Conservation (phyloP, 2,888 invertebrate species). For the Pasiphila rectangulata region DNA sequence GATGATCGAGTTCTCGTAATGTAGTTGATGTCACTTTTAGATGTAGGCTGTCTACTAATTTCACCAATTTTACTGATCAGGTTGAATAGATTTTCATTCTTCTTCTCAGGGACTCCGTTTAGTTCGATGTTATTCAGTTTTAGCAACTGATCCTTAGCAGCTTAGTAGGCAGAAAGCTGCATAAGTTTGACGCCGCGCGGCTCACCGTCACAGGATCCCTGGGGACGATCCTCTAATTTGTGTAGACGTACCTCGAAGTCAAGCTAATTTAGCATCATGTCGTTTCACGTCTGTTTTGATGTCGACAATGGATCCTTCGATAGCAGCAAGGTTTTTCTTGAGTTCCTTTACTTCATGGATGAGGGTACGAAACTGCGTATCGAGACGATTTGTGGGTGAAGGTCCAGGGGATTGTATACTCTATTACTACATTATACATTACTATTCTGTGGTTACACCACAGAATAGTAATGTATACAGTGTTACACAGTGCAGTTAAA, state of each 20-base stretch:
- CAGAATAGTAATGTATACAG: no score
- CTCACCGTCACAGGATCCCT: background rate
- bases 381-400: no score
- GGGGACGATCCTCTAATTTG: background rate
- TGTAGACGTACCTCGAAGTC: background rate
- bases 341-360: background rate
- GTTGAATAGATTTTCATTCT: background rate
- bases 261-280: background rate
- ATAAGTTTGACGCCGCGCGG: background rate
- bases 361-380: background rate
- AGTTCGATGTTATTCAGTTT: background rate
- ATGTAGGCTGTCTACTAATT: background rate
- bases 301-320: background rate
- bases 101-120: background rate
- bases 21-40: background rate
- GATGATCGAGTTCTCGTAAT: background rate
- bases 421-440: no score
- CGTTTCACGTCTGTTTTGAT: background rate
- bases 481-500: no score
- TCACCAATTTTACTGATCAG: background rate
- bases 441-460: no score
- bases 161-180: background rate
- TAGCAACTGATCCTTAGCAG: background rate
- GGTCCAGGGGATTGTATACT: no score
- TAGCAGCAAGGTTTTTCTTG: background rate